Percentiles rank a stretch among this genome's conserved stretches.
Conservation (phyloP, 1,140 invertebrate genomes). For the Tachypleus tridentatus region DNA sequence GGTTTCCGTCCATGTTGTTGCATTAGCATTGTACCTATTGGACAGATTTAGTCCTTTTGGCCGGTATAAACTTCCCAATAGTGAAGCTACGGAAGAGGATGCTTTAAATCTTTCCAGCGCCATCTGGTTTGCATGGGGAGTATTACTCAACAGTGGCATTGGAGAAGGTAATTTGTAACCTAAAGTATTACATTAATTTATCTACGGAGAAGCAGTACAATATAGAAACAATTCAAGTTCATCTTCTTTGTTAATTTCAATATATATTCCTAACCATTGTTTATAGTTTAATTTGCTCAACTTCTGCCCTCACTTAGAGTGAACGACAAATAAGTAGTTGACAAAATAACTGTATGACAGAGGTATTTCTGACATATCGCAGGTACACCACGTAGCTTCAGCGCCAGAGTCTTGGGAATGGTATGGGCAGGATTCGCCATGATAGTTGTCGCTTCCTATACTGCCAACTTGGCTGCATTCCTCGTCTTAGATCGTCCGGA, state of each 20-base stretch:
- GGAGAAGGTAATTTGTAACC: constrained; percentile 56
- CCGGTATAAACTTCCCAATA: constrained; percentile 50
- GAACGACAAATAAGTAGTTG: too few relatives aligned
- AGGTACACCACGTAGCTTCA: background rate
- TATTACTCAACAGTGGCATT: constrained; percentile 94
- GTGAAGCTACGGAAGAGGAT: constrained; percentile 70
- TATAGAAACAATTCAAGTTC: too few relatives aligned
- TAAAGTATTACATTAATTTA: too few relatives aligned
- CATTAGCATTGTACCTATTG: constrained; percentile 85
- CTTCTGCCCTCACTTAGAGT: too few relatives aligned
- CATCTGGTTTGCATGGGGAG: constrained; percentile 99
- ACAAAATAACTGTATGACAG: too few relatives aligned
- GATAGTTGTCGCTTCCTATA: constrained; percentile 99
- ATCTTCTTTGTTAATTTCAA: too few relatives aligned
- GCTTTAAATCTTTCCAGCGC: constrained; percentile 92
- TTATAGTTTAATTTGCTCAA: too few relatives aligned
- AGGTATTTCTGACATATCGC: too few relatives aligned
- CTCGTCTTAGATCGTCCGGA: constrained; percentile 41
- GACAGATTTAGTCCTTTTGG: constrained; percentile 96
- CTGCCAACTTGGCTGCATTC: constrained; percentile 95
- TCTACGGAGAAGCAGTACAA: too few relatives aligned
- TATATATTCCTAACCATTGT: too few relatives aligned
- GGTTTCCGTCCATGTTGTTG: constrained; percentile 94
- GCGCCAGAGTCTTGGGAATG: background rate
- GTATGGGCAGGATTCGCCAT: constrained; percentile 99